Base-by-base conservation (phyloP, 2,888 invertebrate species). In the Drosophila austrosaltans region DNA sequence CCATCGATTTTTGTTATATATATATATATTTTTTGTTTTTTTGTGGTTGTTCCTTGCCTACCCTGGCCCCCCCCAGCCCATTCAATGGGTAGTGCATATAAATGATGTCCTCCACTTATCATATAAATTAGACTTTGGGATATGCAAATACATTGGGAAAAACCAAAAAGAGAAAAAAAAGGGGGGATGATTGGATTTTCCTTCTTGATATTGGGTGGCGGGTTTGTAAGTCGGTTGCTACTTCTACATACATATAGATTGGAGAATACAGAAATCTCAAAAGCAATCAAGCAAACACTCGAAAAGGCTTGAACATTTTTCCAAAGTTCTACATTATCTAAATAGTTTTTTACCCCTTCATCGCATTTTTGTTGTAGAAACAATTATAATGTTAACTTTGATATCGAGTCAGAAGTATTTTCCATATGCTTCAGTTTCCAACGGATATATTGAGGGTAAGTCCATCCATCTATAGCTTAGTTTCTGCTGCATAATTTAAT, bases 61-160 rank as follows among this genome's bases (percentile, higher is more conserved):
- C 56, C 25, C 42, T 16, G 32, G n/a, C 10, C 3, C 25, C 7
- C 39, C 1, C 10, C 16, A 5, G 36, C 25, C 48, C 48, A 8
- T 2, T 48, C 25, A 48, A 48, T 48, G 48, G 48, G 22, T 48
- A 48, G 48, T 59, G 59, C 59, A 59, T 59, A 59, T 59, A 59
- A 59, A 59, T 56, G 53, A 16, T 60, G 44, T 57, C 65, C 65
- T 69, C 82, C 82, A 81, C 81, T 82, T 82, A 85, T 85, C 82
- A 82, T 82, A 82, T 82, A 82, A 85, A 85, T 85, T 85, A 81
- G 78, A 85, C 81, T 81, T 25, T 78, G 81, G 68, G 85, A 85
- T 82, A 82, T 82, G 82, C 82, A 80, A 85, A 66, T 71, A 65
- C 85, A 76, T 76, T 78, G 72, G 69, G 39, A 82, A 72, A 70